A percentile compares a stretch with the other conserved stretches of the same genome.
Evolutionary conservation across 2,113 vertebrate species (phyloP).

Genomic region (Prionailurus viverrinus): DNA sequence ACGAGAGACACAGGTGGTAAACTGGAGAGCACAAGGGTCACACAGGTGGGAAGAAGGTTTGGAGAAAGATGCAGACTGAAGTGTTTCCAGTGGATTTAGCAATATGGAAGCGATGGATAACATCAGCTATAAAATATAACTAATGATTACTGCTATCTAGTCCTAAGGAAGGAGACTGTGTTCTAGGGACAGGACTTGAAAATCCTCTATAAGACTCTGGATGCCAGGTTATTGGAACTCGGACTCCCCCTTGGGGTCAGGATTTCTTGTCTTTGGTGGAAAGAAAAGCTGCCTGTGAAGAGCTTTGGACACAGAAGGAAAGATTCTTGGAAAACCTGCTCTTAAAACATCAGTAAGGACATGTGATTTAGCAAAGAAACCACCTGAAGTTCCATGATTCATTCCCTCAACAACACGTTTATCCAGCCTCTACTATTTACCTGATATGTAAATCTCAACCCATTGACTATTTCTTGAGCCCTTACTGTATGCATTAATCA

Average conservation of each 20-base stretch:
- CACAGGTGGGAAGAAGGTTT: background rate
- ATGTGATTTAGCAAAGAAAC: background rate
- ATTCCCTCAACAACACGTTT: background rate
- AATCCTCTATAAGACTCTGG: background rate
- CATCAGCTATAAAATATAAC: constrained; percentile 19
- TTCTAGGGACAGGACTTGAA: background rate
- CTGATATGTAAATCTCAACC: background rate
- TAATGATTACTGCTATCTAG: background rate
- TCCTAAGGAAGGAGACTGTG: background rate
- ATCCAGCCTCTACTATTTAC: background rate
- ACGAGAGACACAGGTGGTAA: background rate
- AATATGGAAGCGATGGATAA: background rate
- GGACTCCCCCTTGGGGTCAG: background rate
- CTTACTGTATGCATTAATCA: background rate
- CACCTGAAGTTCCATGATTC: background rate
- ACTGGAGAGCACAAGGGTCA: background rate
- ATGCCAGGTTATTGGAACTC: background rate
- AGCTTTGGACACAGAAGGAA: background rate
- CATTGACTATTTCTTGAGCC: background rate
- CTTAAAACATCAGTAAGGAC: background rate
- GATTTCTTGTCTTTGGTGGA: constrained; percentile 10
- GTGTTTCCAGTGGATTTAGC: background rate
- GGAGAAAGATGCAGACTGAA: background rate
- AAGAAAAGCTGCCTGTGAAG: background rate
- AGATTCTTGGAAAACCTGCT: background rate